These are phyloP conservation scores for Pangasianodon hypophthalmus DNA, from an alignment of 2,113 vertebrate species.

Conservation along the genomic window DNA sequence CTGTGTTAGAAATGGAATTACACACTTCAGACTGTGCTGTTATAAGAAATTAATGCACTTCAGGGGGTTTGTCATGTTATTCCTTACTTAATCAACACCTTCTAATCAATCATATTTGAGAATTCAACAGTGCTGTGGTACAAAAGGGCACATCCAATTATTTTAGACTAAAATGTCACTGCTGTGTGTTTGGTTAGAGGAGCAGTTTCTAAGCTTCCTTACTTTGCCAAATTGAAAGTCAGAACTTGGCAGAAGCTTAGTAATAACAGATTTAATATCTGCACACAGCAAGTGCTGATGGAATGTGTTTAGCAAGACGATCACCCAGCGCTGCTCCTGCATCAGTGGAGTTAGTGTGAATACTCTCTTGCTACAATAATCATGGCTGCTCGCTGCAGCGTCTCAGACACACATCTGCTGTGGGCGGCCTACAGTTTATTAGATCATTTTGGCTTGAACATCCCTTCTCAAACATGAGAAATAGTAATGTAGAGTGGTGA, in stretches of 20 bases:
- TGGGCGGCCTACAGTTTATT: slow-evolving; percentile 37
- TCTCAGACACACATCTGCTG: slow-evolving; percentile 47
- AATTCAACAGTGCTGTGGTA: not conserved
- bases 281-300: not conserved
- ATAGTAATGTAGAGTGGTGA: not conserved
- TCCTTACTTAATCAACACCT: not conserved
- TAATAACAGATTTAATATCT: not conserved
- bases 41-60: not conserved
- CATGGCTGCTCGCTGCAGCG: slow-evolving; percentile 19
- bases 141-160: not conserved
- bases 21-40: not conserved
- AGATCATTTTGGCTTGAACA: no score
- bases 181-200: not conserved
- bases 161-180: not conserved
- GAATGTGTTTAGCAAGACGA: slow-evolving; percentile 28
- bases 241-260: not conserved
- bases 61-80: not conserved
- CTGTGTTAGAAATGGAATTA: not conserved
- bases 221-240: not conserved
- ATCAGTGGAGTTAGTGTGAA: slow-evolving; percentile 37
- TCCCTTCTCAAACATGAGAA: not conserved
- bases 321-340: slow-evolving; percentile 60
- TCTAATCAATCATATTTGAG: not conserved
- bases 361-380: slow-evolving; percentile 52
- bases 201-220: not conserved